These are phyloP conservation scores for Microchirus variegatus DNA, from an alignment of 2,797 vertebrate species.

Conservation along the genomic window DNA sequence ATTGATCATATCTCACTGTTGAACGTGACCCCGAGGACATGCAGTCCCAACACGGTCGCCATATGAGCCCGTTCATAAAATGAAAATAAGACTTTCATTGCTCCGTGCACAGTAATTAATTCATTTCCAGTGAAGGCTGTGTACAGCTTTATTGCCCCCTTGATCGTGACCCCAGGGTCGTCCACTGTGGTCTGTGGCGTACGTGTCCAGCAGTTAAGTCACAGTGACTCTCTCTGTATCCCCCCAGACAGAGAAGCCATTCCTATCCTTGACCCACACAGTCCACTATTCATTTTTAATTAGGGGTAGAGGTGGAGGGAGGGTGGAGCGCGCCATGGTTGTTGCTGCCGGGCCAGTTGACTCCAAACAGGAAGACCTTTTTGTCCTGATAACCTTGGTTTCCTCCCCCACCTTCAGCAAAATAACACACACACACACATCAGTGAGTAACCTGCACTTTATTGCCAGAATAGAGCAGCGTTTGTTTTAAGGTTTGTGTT, in stretches of 20 bases:
- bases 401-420: slow-evolving; percentile 32
- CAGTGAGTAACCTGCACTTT: slow-evolving; percentile 37
- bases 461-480: slow-evolving; percentile 7
- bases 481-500: slow-evolving; percentile 28
- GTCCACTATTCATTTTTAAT: slow-evolving; percentile 78
- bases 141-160: slow-evolving; percentile 51
- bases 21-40: slow-evolving; percentile 27
- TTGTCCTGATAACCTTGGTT: slow-evolving; percentile 63
- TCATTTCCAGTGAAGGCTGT: slow-evolving; percentile 37
- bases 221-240: slow-evolving; percentile 68
- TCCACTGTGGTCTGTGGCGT: slow-evolving; percentile 19
- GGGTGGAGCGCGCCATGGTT: slow-evolving; percentile 37
- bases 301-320: slow-evolving; percentile 50
- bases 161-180: slow-evolving; percentile 29
- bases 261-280: slow-evolving; percentile 73
- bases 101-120: slow-evolving; percentile 46
- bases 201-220: slow-evolving; percentile 28
- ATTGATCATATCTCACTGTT: slow-evolving; percentile 30
- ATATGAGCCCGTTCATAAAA: slow-evolving; percentile 34
- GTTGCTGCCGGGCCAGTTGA: slow-evolving; percentile 41
- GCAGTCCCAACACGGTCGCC: slow-evolving; percentile 30
- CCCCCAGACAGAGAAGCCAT: slow-evolving; percentile 62
- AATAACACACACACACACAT: slow-evolving; percentile 64
- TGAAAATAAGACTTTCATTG: slow-evolving; percentile 38
- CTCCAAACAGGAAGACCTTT: slow-evolving; percentile 72